Conservation (phyloP, 2,113 vertebrate genomes). For the Chionomys nivalis region DNA sequence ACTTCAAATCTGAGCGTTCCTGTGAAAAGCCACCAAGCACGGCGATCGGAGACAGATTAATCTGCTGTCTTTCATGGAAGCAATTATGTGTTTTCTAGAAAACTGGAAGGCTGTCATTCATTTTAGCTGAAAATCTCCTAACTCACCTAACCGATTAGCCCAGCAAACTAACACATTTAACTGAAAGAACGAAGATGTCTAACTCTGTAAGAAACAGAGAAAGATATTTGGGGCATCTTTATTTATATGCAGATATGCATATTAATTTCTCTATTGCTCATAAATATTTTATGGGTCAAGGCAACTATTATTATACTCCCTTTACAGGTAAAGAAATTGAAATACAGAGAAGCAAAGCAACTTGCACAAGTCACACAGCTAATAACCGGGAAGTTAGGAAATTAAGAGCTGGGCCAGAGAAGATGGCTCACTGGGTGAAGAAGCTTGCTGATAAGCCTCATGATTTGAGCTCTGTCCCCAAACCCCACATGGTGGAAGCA, state of each 20-base stretch:
- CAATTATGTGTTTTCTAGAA: constrained; percentile 56
- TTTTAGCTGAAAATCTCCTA: constrained; percentile 29
- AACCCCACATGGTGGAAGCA: too few species aligned
- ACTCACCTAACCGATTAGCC: background rate
- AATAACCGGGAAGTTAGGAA: background rate
- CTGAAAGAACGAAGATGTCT: background rate
- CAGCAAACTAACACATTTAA: background rate
- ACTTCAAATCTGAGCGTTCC: constrained; percentile 74
- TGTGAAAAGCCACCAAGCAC: constrained; percentile 70
- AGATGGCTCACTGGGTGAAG: background rate
- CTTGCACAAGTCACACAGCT: background rate
- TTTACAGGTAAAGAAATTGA: background rate
- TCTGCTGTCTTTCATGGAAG: constrained; percentile 29
- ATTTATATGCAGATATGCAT: background rate
- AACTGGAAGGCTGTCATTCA: constrained; percentile 7
- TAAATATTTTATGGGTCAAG: background rate
- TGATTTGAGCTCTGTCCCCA: background rate
- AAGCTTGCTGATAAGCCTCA: background rate
- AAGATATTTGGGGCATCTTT: background rate
- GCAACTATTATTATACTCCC: background rate
- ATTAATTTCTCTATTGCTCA: background rate
- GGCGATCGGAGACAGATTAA: constrained; percentile 67
- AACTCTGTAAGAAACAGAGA: background rate
- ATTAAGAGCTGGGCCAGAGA: too few species aligned
- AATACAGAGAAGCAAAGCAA: background rate